Base-by-base conservation (phyloP, 2,888 invertebrate genomes). In the Scaptomyza cyrtandrae region DNA sequence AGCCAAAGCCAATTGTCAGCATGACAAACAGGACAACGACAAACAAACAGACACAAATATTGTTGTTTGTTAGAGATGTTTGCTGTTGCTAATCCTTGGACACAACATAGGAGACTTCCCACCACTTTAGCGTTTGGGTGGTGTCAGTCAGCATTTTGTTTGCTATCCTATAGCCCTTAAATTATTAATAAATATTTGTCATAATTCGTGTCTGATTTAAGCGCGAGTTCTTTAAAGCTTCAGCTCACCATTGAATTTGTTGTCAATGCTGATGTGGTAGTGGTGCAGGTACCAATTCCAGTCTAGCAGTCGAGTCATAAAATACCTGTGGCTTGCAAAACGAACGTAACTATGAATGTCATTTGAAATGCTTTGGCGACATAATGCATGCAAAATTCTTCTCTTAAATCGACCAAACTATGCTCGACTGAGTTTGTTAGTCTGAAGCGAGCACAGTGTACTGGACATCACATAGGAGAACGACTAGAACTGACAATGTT, bases 121-220 rank as follows among this genome's bases (percentile, higher is more conserved):
- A 27, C 19, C 9, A 39, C 6, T 29, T 29, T 29, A 29, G 7
- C 24, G 41, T 61, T 49, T 45, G 62, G 71, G 65, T 83, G 71
- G 65, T 83, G 76, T 75, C 78, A 71, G 73, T 68, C 66, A 75
- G 62, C 82, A 81, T 78, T 80, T 62, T 66, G 71, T 78, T 65
- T 70, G 64, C 3, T 24, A 3, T 24, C 24, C 67, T 64, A 64
- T 71, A 63, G 62, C 69, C 63, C 83, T 49, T 50, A 81, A 84
- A 85, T 86, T 86, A 86, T 75, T 78, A 80, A 84, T 82, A 85
- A 85, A 85, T 85, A 85, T 84, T 86, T 86, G 77, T 81, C 46
- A 74, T 74, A 24, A 24, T 24, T 72, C 62, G 62, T 65, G 66
- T 67, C 66, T 66, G 79, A 83, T 81, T 83, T 86, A 81, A 75